Evolutionary conservation across 2,797 vertebrate genomes (phyloP).

Genomic region (Centroberyx gerrardi): DNA sequence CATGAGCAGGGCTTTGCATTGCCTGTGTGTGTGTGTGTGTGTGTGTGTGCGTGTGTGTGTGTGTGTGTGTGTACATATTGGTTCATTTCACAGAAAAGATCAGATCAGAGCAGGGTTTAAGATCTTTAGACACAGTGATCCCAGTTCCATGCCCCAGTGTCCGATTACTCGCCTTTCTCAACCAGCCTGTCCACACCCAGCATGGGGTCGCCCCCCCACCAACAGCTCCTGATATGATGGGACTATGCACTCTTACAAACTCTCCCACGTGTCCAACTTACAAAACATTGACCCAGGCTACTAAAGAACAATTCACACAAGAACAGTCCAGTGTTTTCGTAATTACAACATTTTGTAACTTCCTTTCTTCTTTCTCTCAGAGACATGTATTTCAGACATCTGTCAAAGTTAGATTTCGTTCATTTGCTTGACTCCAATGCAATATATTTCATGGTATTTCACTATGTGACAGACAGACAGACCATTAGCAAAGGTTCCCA

Average conservation of each 20-base stretch:
- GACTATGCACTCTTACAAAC: constrained; percentile 22
- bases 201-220: constrained; percentile 39
- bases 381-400: background rate
- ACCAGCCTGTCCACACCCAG: constrained; percentile 55
- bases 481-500: constrained; percentile 3
- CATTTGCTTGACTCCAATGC: background rate
- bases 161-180: constrained; percentile 57
- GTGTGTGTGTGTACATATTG: constrained; percentile 12
- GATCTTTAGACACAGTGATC: constrained; percentile 56
- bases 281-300: constrained; percentile 27
- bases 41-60: constrained; percentile 16
- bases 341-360: constrained; percentile 60
- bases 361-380: constrained; percentile 22
- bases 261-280: constrained; percentile 32
- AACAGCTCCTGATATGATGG: constrained; percentile 32
- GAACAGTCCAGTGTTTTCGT: constrained; percentile 9
- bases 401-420: constrained; percentile 23
- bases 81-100: constrained; percentile 44
- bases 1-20: background rate
- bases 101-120: constrained; percentile 47
- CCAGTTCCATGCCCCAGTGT: constrained; percentile 52
- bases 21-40: constrained; percentile 1
- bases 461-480: background rate
- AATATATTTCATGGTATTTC: background rate
- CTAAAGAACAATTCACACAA: constrained; percentile 27